Percentiles rank a stretch among this genome's conserved stretches.
These are phyloP conservation scores for Apantesis nais DNA, from an alignment of 2,888 invertebrate species.

Conservation along the genomic window DNA sequence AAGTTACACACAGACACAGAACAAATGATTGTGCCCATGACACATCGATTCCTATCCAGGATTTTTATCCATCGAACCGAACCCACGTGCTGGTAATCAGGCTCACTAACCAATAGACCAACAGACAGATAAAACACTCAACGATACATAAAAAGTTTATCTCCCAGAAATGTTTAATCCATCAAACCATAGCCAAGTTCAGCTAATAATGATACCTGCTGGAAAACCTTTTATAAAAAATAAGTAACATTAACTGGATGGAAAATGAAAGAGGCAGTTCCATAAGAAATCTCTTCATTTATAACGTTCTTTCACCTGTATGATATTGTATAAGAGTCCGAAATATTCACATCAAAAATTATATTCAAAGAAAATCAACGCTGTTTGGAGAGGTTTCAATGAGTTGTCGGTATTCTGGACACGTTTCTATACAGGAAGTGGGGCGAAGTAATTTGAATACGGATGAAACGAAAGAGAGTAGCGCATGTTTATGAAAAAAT, in stretches of 20 bases:
- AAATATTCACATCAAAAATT: slow-evolving; percentile 24
- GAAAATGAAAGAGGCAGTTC: not conserved
- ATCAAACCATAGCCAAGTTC: not conserved
- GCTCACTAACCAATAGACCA: no score
- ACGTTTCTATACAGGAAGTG: slow-evolving; percentile 25
- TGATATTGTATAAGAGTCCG: slow-evolving; percentile 22
- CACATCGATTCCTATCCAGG: no score
- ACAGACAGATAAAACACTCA: no score
- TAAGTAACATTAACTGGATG: not conserved
- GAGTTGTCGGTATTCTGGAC: slow-evolving; percentile 40
- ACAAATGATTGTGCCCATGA: no score
- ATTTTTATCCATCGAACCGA: no score
- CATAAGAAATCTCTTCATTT: not conserved
- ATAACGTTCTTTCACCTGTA: slow-evolving; percentile 5
- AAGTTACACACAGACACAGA: no score
- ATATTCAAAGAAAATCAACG: slow-evolving; percentile 34
- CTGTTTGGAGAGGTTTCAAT: slow-evolving; percentile 40
- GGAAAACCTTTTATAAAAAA: not conserved
- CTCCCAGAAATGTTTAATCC: not conserved
- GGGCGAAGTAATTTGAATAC: slow-evolving; percentile 14
- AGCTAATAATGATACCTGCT: not conserved
- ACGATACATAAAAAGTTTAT: not conserved
- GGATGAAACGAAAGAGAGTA: slow-evolving; percentile 15
- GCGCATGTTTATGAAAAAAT: slow-evolving; percentile 26
- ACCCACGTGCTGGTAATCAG: no score